Base-by-base conservation (phyloP, 2,888 invertebrate genomes). In the Meghimatium bilineatum region DNA sequence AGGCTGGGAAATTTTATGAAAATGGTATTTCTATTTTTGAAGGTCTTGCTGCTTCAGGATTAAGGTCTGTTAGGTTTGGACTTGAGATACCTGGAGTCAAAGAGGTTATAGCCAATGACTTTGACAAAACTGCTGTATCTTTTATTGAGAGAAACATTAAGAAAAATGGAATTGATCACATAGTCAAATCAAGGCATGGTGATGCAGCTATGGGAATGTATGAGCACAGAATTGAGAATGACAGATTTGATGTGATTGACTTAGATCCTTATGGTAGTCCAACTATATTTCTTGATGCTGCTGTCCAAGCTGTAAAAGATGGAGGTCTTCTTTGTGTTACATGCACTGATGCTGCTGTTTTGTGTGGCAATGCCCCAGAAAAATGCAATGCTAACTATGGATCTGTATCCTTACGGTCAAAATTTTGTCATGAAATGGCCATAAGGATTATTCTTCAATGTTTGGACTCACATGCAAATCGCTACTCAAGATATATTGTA, bases 261-360 rank as follows among this genome's bases (percentile, higher is more conserved):
- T 94, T 99, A 84, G 99, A 99, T 94, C 99, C 99, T 0, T 99
- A 99, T 89, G 99, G 99, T 1, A 97, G 97, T 90, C 98, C 99
- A 0, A 96, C 97, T 1, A 95, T 96, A 67, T 99, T 99, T 94
- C 95, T 99, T 0, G 93, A 93, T 89, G 89, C 91, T 0, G 92
- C 93, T 38, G 92, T 93, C 1, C 93, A 93, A 87, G 89, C 93
- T 14, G 90, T 93, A 0, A 82, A 85, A 34, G 91, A 92, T 87
- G 93, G 97, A 26, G 99, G 99, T 0, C 92, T 99, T 44, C 94
- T 99, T 52, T 95, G 99, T 89, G 96, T 99, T 0, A 99, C 99
- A 0, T 99, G 98, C 44, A 99, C 99, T 0, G 99, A 99, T 93
- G 97, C 98, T 97, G 95, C 94, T 0, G 96, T 99, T 0, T 94